A percentile compares a stretch with the other conserved stretches of the same genome.
These are phyloP conservation scores for Thymelicus lineola DNA, from an alignment of 2,888 invertebrate species.

Conservation along the genomic window DNA sequence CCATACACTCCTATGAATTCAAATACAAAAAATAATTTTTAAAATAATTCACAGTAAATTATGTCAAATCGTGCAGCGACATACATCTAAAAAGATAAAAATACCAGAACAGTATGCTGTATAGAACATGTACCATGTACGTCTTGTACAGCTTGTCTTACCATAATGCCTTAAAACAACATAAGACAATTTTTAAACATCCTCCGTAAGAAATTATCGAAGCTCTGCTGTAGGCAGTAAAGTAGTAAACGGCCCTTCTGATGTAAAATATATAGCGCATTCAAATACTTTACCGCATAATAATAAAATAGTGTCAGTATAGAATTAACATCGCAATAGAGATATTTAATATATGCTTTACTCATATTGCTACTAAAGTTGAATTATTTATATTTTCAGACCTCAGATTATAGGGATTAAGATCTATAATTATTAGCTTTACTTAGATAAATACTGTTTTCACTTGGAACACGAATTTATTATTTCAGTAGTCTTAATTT, in stretches of 20 bases:
- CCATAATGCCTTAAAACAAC: background rate
- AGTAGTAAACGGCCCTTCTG: conserved; percentile 11
- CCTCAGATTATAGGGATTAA: too few species aligned
- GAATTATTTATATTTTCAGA: too few species aligned
- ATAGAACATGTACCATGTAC: background rate
- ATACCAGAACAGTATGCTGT: background rate
- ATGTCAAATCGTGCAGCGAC: background rate
- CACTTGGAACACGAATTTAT: too few species aligned
- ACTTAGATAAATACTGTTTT: too few species aligned
- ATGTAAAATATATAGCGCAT: conserved; percentile 1
- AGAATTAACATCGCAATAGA: conserved; percentile 8
- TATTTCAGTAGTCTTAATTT: too few species aligned
- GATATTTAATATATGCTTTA: background rate
- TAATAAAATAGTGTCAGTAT: conserved; percentile 15
- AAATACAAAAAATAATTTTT: background rate
- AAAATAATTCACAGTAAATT: background rate
- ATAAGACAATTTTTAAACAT: conserved; percentile 5
- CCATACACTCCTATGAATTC: too few species aligned
- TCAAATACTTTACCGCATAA: conserved; percentile 6
- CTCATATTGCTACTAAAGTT: too few species aligned
- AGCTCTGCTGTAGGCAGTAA: background rate
- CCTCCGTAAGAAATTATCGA: conserved; percentile 8
- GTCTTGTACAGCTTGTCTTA: background rate
- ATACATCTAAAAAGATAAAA: background rate
- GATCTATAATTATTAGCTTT: too few species aligned